These are phyloP conservation scores for Coregonus suidteri DNA, from an alignment of 2,797 vertebrate species.

Conservation along the genomic window DNA sequence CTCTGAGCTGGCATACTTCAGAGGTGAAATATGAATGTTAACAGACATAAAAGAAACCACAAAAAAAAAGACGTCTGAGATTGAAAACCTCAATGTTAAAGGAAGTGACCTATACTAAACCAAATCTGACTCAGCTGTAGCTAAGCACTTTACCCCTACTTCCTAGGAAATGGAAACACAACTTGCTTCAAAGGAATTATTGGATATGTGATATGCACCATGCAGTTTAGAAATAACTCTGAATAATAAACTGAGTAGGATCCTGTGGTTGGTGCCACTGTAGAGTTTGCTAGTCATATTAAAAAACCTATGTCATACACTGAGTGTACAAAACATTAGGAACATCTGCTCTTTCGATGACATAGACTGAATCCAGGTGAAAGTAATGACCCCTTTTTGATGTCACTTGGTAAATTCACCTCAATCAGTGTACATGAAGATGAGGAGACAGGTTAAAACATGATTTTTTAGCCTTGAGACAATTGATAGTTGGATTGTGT, in stretches of 20 bases:
- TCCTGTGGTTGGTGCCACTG: neutral
- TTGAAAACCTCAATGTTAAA: slow-evolving; percentile 40
- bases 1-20: neutral
- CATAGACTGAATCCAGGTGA: no score
- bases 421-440: no score
- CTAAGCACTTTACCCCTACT: neutral
- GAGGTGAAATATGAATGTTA: slow-evolving; percentile 31
- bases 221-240: slow-evolving; percentile 36
- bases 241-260: slow-evolving; percentile 1
- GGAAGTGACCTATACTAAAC: slow-evolving; percentile 42
- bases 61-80: slow-evolving; percentile 28
- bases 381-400: no score
- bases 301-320: slow-evolving; percentile 11
- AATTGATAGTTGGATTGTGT: no score
- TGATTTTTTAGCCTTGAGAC: no score
- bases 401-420: no score
- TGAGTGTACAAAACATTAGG: no score
- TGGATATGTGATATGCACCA: slow-evolving; percentile 47
- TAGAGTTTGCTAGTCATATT: neutral
- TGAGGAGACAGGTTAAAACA: no score
- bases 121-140: slow-evolving; percentile 46
- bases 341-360: no score
- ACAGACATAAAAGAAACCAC: slow-evolving; percentile 27
- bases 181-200: slow-evolving; percentile 43
- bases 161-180: no score